Evolutionary conservation across 2,888 invertebrate species (phyloP).

Genomic region (Pelosia muscerda): DNA sequence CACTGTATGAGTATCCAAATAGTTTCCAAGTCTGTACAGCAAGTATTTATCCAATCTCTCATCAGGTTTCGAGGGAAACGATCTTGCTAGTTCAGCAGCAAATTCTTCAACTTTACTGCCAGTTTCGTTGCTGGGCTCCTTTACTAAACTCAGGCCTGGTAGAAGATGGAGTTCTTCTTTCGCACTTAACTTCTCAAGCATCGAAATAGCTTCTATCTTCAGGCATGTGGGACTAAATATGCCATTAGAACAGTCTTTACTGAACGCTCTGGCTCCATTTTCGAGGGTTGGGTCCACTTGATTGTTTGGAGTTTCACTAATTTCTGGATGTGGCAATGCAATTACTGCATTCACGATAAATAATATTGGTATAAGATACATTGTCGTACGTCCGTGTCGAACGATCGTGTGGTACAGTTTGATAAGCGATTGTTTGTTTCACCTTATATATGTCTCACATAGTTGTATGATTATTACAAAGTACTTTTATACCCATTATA

Average conservation of each 20-base stretch:
- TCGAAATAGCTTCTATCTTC: conserved; percentile 79
- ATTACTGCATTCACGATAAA: conserved; percentile 58
- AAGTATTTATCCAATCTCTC: conserved; percentile 92
- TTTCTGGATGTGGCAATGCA: conserved; percentile 74
- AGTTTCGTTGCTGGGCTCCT: conserved; percentile 83
- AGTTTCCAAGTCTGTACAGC: conserved; percentile 89
- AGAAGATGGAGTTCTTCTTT: conserved; percentile 76
- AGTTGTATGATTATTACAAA: conserved; percentile 74
- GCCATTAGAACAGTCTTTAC: conserved; percentile 76
- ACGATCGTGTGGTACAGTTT: conserved; percentile 72
- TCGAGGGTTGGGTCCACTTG: conserved; percentile 63
- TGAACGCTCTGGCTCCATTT: conserved; percentile 64
- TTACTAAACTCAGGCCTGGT: conserved; percentile 89
- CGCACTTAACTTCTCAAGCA: conserved; percentile 75
- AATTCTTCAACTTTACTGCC: conserved; percentile 90
- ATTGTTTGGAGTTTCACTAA: conserved; percentile 54
- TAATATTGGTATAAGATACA: conserved; percentile 66
- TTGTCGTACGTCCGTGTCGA: conserved; percentile 71
- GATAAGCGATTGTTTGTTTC: conserved; percentile 76
- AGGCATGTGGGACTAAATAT: conserved; percentile 79
- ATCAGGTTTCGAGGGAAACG: conserved; percentile 92
- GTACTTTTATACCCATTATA: conserved; percentile 78
- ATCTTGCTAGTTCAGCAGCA: conserved; percentile 90
- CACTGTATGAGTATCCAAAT: conserved; percentile 91
- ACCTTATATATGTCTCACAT: conserved; percentile 83